phyloP scores from a whole-genome alignment of 2,113 vertebrate genomes.

The Elephantulus edwardii region DNA sequence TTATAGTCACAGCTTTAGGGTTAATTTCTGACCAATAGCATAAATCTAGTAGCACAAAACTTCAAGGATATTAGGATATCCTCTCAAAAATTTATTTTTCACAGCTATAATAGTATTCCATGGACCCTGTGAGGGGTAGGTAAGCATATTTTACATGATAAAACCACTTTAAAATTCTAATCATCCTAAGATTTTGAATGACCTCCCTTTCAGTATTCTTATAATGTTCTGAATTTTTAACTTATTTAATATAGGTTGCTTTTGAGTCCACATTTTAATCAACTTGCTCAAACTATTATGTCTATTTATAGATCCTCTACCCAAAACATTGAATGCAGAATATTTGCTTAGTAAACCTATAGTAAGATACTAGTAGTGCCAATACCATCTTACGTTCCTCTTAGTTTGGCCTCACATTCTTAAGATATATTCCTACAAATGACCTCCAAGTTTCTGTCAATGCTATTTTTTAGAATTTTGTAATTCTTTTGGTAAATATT shows the following conservation, averaged over 20 bases:
- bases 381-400: not conserved
- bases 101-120: not conserved
- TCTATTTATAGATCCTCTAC: not conserved
- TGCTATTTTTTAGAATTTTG: not conserved
- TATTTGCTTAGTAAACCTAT: not conserved
- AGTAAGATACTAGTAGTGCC: not conserved
- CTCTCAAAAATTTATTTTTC: not conserved
- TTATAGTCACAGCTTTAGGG: not conserved
- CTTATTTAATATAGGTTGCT: not conserved
- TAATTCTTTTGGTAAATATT: not conserved
- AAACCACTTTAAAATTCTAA: not conserved
- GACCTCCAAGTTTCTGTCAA: not conserved
- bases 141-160: not conserved
- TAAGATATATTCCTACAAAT: not conserved
- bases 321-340: not conserved
- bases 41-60: not conserved
- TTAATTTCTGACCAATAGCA: not conserved
- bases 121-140: not conserved
- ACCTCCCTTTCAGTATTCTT: not conserved
- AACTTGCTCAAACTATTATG: not conserved
- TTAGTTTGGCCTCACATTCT: not conserved
- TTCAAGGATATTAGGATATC: not conserved
- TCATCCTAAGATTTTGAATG: not conserved
- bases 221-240: constrained; percentile 17
- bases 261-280: not conserved